Conservation (phyloP, 37 sponge, comb jelly and placozoan species). For the Aphrocallistes beatrix region DNA sequence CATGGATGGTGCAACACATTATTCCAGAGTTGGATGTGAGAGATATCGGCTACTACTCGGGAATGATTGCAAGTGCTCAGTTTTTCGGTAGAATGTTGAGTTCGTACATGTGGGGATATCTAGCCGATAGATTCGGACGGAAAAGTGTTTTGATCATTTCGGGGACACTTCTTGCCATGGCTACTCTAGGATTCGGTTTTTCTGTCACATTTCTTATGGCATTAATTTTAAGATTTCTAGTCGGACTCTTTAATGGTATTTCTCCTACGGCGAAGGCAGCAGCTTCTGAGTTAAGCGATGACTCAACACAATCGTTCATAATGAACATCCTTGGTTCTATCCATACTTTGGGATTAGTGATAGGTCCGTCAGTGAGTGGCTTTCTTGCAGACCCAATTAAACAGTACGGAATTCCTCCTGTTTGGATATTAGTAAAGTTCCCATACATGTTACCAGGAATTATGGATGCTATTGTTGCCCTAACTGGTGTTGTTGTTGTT, state of each 20-base stretch:
- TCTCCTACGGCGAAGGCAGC: constrained; percentile 53
- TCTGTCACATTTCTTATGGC: constrained; percentile 53
- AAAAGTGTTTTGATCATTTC: constrained; percentile 45
- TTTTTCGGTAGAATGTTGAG: constrained; percentile 62
- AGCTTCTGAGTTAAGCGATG: constrained; percentile 42
- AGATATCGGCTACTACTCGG: constrained; percentile 46
- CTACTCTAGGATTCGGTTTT: constrained; percentile 45
- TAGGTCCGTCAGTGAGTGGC: constrained; percentile 50
- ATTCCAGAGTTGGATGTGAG: constrained; percentile 28
- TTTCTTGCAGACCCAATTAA: constrained; percentile 51
- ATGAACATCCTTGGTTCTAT: constrained; percentile 21
- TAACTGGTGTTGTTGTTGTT: neutral
- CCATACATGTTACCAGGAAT: neutral
- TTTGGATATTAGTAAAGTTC: neutral
- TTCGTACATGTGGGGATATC: constrained; percentile 67
- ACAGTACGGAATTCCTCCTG: constrained; percentile 27
- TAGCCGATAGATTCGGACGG: constrained; percentile 53
- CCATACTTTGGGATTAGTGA: constrained; percentile 33
- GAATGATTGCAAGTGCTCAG: constrained; percentile 48
- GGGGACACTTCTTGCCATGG: constrained; percentile 25
- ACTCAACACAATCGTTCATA: constrained; percentile 47
- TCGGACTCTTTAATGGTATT: constrained; percentile 57
- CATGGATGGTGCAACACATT: constrained; percentile 65
- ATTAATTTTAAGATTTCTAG: constrained; percentile 39
- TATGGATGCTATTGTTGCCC: neutral